These are phyloP conservation scores for Zaprionus vittiger DNA, from an alignment of 1,140 invertebrate genomes.

Conservation along the genomic window DNA sequence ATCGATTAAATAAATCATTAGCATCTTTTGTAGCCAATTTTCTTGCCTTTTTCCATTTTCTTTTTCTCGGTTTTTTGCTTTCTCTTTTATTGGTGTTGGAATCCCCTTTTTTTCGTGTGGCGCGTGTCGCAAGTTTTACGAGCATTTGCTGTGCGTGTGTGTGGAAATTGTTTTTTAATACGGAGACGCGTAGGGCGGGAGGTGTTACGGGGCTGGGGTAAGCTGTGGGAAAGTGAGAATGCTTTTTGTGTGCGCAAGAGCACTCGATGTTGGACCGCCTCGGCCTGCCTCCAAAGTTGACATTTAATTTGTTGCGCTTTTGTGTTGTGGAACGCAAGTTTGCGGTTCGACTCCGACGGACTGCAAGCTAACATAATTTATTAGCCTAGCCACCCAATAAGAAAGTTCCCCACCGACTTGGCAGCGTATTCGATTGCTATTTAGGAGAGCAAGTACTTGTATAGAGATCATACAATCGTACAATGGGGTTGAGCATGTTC, in stretches of 20 bases:
- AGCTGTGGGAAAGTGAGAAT: conserved; percentile 49
- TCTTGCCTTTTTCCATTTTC: conserved; percentile 49
- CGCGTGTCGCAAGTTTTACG: conserved; percentile 64
- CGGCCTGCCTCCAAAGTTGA: conserved; percentile 46
- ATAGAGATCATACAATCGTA: not conserved
- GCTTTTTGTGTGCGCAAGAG: conserved; percentile 36
- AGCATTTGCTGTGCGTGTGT: conserved; percentile 62
- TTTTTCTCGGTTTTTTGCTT: conserved; percentile 35
- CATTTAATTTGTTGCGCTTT: conserved; percentile 78
- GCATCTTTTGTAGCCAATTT: conserved; percentile 84
- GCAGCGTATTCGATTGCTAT: conserved; percentile 24
- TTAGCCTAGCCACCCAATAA: conserved; percentile 36
- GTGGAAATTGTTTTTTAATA: conserved; percentile 83
- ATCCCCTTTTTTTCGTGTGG: conserved; percentile 34
- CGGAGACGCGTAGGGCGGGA: conserved; percentile 3
- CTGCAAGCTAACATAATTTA: conserved; percentile 56
- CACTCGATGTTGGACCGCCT: not conserved
- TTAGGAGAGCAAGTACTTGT: not conserved
- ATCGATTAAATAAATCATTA: conserved; percentile 84
- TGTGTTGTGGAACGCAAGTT: conserved; percentile 39
- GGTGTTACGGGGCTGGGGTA: not conserved
- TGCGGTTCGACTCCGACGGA: conserved; percentile 20
- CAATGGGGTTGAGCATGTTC: too few relatives aligned
- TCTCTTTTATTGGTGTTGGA: conserved; percentile 31
- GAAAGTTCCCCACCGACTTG: conserved; percentile 16